Base-by-base conservation (phyloP, 2,888 invertebrate species). In the Danaus chrysippus region DNA sequence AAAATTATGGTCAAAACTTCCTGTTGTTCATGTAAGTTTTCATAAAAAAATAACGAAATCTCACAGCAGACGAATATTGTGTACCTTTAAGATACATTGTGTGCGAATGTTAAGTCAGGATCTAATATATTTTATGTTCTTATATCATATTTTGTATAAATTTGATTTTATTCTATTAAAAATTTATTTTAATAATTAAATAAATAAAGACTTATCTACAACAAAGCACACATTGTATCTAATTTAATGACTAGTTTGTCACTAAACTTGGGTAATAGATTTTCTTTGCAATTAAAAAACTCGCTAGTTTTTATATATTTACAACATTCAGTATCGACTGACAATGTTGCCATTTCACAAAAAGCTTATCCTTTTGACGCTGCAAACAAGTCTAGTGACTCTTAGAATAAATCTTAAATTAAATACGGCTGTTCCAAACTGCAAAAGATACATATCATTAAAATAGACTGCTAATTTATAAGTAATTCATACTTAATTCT, bases 371-470 rank as follows among this genome's bases (percentile, higher is more conserved):
- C 34, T 56, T 17, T 49, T 15, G 57, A 13, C 23, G 17, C 15
- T 53, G 15, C 19, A 59, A 53, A 43, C 42, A 46, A 58, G 23
- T 57, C 52, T 53, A 55, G 64, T 64, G 60, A 63, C 61, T 44
- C 54, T 58, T 53, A 42, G 43, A 19, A 52, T 61, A 59, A 62
- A 68, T 68, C 62, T 68, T 71, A 77, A 73, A 62, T 46, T 68
- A 79, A 80, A 81, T 70, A 73, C 77, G 87, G 90, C 90, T 90
- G 90, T 90, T 91, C 88, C 87, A 87, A 88, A 86, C 81, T 82
- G 89, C 84, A 91, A 91, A 85, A 78, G 84, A 91, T 89, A 91
- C 90, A 91, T 91, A 91, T 91, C 91, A 91, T 87, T 87, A 87
- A 73, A 83, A 90, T 90, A 91, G 91, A 91, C 91, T 91, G 91